Evolutionary conservation across 2,113 vertebrate species (phyloP), one percentile per base, ranked within the genome.

Genomic region (Damaliscus lunatus): DNA sequence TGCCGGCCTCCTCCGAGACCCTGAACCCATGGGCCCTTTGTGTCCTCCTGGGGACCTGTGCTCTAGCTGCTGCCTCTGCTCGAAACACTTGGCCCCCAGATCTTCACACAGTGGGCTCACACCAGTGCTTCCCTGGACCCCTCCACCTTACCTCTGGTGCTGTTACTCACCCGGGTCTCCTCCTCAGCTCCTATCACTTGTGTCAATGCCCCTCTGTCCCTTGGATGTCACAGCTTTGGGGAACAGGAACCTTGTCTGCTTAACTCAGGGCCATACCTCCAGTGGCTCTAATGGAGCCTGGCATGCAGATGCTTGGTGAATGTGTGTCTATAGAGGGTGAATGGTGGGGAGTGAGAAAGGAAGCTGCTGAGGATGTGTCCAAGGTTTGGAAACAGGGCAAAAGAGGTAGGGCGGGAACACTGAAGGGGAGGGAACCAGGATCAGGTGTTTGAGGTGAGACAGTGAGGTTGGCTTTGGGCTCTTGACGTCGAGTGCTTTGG

Each of bases 1-100:
- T 2, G 0, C 71, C 3, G 27, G 46, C 60, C 10, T 53, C 43
- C 52, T 52, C 1, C 0, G 57, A 31, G 5, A 29, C 55, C n/a
- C 33, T 62, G 17, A 40, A 81, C 78, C 55, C 36, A 1, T 0
- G 0, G 21, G 89, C 29, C 10, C 46, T 46, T 27, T 27, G 80
- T n/a, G 46, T 33, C 40, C 40, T 21, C 53, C 64, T 48, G 48
- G 27, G 71, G 59, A 25, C 46, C 53, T 74, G 48, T n/a, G 40
- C 67, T 46, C 36, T 67, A 14, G 93, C 74, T 80, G 0, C 23
- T 33, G 55, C 50, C 86, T 81, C 33, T 40, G 43, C 52, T 36
- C n/a, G 14, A 36, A 57, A 25, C 0, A 1, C 64, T 23, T 43
- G 21, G 55, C 4, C 67, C n/a, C 57, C 25, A n/a, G 62, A 10